phyloP scores from a whole-genome alignment of 2,888 invertebrate species.

The Clanis bilineata region DNA sequence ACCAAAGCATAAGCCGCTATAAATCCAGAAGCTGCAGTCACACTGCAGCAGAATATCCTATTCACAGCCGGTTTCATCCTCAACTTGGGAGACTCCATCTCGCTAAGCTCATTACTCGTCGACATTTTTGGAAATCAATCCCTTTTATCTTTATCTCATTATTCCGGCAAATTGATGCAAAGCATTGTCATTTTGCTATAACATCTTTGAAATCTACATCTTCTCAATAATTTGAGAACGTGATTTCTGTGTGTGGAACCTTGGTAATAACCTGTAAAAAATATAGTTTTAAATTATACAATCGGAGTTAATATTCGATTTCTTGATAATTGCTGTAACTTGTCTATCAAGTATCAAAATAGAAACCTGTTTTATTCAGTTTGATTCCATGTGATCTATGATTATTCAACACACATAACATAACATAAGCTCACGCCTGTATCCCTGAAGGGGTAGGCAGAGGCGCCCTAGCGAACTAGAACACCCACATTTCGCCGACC shows the following conservation, averaged over 20 bases:
- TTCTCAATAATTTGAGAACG: slow-evolving; percentile 55
- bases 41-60: slow-evolving; percentile 77
- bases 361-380: background rate
- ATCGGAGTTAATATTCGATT: background rate
- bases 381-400: background rate
- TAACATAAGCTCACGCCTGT: too few species aligned
- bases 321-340: background rate
- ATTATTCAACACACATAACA: too few species aligned
- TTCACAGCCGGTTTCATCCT: slow-evolving; percentile 75
- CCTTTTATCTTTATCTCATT: background rate
- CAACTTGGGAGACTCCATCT: slow-evolving; percentile 56
- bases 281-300: background rate
- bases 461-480: too few species aligned
- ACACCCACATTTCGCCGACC: too few species aligned
- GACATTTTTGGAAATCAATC: slow-evolving; percentile 38
- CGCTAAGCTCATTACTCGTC: slow-evolving; percentile 63
- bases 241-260: slow-evolving; percentile 34
- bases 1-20: slow-evolving; percentile 79
- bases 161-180: background rate
- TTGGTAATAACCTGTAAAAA: background rate
- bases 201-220: slow-evolving; percentile 46
- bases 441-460: too few species aligned
- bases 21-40: slow-evolving; percentile 76
- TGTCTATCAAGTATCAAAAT: slow-evolving; percentile 1
- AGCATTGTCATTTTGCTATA: background rate